A percentile compares a stretch with the other conserved stretches of the same genome.
phyloP scores from a whole-genome alignment of 2,888 invertebrate genomes.

The Catocala nupta region DNA sequence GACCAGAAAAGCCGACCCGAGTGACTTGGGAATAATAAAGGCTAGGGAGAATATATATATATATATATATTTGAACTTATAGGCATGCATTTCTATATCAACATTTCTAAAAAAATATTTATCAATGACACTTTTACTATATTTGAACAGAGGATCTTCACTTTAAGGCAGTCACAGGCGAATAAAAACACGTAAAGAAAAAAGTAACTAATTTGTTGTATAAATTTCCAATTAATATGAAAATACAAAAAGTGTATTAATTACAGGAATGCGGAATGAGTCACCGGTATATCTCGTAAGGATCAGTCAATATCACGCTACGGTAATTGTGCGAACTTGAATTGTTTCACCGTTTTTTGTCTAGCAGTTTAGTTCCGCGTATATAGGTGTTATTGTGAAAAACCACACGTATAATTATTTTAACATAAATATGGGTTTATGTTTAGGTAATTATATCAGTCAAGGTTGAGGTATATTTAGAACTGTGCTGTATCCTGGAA shows the following conservation, averaged over 20 bases:
- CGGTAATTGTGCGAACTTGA: constrained; percentile 44
- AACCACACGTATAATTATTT: constrained; percentile 33
- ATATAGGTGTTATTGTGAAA: constrained; percentile 40
- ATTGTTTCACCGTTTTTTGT: constrained; percentile 52
- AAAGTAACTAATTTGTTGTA: no score
- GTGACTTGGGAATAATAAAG: no score
- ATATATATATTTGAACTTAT: no score
- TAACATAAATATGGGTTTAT: constrained; percentile 28
- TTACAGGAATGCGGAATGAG: constrained; percentile 7
- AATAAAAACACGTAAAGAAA: no score
- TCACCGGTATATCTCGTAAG: constrained; percentile 37
- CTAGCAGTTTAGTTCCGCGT: constrained; percentile 42
- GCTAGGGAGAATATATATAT: no score
- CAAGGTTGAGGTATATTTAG: constrained; percentile 14
- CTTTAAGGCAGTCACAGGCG: no score
- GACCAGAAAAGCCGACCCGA: no score
- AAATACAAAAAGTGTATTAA: background rate
- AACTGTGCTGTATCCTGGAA: constrained; percentile 1
- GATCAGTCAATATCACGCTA: constrained; percentile 48
- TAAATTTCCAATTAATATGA: no score
- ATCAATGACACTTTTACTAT: no score
- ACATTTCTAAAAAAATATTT: no score
- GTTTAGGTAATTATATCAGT: constrained; percentile 14
- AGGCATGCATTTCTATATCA: no score
- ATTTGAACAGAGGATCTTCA: no score